Conservation (phyloP, 2,888 invertebrate genomes). For the Ctenicera cuprea region DNA sequence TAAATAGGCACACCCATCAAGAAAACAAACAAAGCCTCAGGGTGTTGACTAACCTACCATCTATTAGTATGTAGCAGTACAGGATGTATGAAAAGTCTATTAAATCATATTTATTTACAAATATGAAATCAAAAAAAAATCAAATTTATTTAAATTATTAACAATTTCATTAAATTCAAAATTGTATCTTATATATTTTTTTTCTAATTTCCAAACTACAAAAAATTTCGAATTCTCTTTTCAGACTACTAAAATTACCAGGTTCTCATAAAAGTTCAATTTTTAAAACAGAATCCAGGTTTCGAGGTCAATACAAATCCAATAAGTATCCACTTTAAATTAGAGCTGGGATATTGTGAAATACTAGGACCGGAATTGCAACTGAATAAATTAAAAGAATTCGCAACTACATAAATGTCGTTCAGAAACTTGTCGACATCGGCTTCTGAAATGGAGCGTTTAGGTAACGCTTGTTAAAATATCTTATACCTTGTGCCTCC, state of each 20-base stretch:
- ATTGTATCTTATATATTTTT: no score
- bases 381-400: conserved; percentile 4
- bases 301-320: not conserved
- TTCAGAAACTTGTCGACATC: not conserved
- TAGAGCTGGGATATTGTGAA: not conserved
- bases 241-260: no score
- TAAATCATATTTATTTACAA: no score
- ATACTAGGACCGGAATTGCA: not conserved
- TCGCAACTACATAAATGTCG: not conserved
- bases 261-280: not conserved
- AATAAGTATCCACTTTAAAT: not conserved
- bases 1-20: not conserved
- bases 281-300: not conserved
- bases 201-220: no score
- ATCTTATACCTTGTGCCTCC: conserved; percentile 26
- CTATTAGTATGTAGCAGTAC: no score
- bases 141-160: no score
- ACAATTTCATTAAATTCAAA: no score
- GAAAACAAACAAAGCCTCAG: not conserved
- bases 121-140: no score
- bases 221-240: no score
- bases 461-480: conserved; percentile 35
- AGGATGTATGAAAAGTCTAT: no score
- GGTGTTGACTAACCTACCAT: not conserved
- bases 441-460: conserved; percentile 42